Percentiles rank a stretch among this genome's conserved stretches.
Evolutionary conservation across 2,113 vertebrate species (phyloP).

Genomic region (Pygoscelis antarcticus): DNA sequence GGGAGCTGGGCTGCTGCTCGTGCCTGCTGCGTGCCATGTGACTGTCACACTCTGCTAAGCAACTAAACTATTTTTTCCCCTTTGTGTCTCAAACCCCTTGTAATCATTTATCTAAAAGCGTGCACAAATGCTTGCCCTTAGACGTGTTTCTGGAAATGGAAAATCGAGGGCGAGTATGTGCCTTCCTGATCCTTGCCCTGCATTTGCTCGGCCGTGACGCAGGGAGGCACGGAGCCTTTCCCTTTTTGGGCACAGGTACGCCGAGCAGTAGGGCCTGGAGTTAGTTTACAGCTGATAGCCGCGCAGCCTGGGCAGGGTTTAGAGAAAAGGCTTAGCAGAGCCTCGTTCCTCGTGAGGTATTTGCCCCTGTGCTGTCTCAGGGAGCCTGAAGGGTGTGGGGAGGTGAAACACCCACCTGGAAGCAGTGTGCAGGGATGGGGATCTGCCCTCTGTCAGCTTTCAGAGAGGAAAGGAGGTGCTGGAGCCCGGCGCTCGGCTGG

Average conservation of each 20-base stretch:
- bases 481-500: fast-evolving
- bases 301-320: neutral
- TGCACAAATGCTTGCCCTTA: neutral
- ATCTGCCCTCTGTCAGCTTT: neutral
- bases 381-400: neutral
- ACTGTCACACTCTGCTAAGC: neutral
- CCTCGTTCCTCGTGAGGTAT: neutral
- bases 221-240: neutral
- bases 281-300: neutral
- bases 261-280: neutral
- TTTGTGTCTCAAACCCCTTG: conserved; percentile 20
- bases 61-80: conserved; percentile 4
- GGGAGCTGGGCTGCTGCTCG: neutral
- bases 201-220: neutral
- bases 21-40: fast-evolving
- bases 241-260: neutral
- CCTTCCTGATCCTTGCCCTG: neutral
- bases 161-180: fast-evolving
- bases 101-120: conserved; percentile 29
- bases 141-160: neutral
- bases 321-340: neutral
- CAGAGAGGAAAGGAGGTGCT: neutral
- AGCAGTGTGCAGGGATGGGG: neutral
- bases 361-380: neutral
- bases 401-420: neutral